phyloP scores from a whole-genome alignment of 2,113 vertebrate genomes.

The Alosa alosa region DNA sequence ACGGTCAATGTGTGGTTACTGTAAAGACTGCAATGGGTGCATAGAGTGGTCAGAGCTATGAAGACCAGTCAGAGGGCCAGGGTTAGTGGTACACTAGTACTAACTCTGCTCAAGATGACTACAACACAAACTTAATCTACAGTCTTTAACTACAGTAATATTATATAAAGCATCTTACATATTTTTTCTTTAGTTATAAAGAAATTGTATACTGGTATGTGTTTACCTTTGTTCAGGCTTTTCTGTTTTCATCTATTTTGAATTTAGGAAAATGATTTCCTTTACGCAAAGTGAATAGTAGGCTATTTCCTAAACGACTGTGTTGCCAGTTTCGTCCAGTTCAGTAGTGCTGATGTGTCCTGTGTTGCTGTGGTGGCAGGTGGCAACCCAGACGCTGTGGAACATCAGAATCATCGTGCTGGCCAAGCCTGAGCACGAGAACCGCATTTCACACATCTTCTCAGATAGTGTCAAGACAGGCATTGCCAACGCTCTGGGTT shows the following conservation, averaged over 20 bases:
- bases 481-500: constrained; percentile 94
- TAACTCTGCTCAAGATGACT: too few species aligned
- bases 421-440: constrained; percentile 93
- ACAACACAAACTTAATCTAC: too few species aligned
- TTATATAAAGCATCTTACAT: background rate
- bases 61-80: too few species aligned
- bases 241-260: background rate
- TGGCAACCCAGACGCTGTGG: constrained; percentile 92
- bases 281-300: background rate
- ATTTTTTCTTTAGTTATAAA: background rate
- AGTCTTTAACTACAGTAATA: background rate
- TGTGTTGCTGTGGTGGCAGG: constrained; percentile 62
- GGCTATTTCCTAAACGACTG: background rate
- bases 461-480: constrained; percentile 92
- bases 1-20: too few species aligned
- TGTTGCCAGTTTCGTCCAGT: background rate
- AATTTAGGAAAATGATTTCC: background rate
- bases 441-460: constrained; percentile 92
- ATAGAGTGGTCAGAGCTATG: too few species aligned
- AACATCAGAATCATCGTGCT: constrained; percentile 90
- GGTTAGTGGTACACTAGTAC: too few species aligned
- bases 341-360: background rate
- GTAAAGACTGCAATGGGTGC: too few species aligned
- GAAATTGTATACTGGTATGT: background rate
- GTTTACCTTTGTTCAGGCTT: background rate